Base-by-base conservation (phyloP, 2,797 vertebrate species). In the Cossypha caffra region DNA sequence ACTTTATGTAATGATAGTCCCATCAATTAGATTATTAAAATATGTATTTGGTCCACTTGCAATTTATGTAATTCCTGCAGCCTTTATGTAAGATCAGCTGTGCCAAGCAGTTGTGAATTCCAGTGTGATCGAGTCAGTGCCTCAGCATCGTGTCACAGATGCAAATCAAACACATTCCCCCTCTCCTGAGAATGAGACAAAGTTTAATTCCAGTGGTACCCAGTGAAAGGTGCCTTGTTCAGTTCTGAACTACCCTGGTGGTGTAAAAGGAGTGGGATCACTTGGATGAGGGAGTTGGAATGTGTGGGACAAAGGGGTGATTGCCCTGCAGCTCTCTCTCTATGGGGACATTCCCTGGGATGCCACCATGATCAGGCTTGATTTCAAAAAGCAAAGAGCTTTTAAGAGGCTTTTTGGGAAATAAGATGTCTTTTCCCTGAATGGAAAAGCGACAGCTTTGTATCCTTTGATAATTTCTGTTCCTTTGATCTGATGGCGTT, bases 21-120 rank as follows among this genome's bases (percentile, higher is more conserved):
- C 54, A 82, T 93, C 90, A 87, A 89, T 89, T 89, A 64, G 71
- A 68, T 94, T 73, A 80, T 83, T 90, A 74, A 83, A 92, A 84
- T 85, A 79, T 52, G 28, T 47, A 86, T 66, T 88, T 80, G 64
- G 47, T 86, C 72, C 5, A 4, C 73, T 79, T 24, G 67, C 13
- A 35, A 7, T 87, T 85, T 72, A 38, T 47, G 59, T 52, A 43
- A 61, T 67, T 71, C 66, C 5, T 24, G 38, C 73, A 88, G 87
- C 38, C 67, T 83, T 89, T 89, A 89, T 58, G 79, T 89, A 89
- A 89, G 79, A 83, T 26, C 57, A 33, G 66, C 87, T 31, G n/a
- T 33, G 72, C 71, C 24, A 4, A 16, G 71, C 72, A 64, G 29
- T 33, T 51, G 72, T 64, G 16, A 63, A 40, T 71, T 45, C 25